Conservation (phyloP, 2,797 vertebrate genomes). For the Hydrophis major region DNA sequence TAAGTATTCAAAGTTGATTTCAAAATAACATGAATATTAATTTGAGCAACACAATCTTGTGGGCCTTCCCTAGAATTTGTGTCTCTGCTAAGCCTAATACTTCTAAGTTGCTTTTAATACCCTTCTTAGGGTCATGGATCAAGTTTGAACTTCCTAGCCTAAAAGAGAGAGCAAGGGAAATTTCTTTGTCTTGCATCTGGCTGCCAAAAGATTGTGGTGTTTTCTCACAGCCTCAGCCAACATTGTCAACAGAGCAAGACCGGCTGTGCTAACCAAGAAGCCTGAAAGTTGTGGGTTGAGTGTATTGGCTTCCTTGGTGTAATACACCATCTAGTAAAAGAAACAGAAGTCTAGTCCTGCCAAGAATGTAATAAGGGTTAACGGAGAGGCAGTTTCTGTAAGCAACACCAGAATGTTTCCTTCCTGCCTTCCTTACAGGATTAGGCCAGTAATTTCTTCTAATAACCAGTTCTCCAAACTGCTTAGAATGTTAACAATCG, state of each 20-base stretch:
- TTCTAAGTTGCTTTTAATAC: background rate
- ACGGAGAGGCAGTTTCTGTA: no score
- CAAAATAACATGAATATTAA: background rate
- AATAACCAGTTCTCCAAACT: no score
- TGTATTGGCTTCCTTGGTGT: background rate
- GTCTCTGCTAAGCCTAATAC: background rate
- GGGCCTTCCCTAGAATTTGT: background rate
- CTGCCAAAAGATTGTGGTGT: background rate
- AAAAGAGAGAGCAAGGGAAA: background rate
- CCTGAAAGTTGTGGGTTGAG: background rate
- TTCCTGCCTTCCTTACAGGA: no score
- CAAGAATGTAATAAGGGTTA: no score
- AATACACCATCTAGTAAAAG: background rate
- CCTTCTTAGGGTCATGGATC: background rate
- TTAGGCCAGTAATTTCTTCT: no score
- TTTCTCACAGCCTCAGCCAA: background rate
- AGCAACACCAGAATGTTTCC: no score
- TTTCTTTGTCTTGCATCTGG: background rate
- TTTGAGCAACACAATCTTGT: background rate
- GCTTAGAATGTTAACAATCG: no score
- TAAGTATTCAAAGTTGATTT: background rate
- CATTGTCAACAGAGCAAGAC: background rate
- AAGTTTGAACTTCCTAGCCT: background rate
- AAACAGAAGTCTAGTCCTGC: background rate
- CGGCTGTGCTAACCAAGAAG: background rate